A percentile compares a stretch with the other conserved stretches of the same genome.
These are phyloP conservation scores for Antigone vipio DNA, from an alignment of 2,113 vertebrate genomes.

Conservation along the genomic window DNA sequence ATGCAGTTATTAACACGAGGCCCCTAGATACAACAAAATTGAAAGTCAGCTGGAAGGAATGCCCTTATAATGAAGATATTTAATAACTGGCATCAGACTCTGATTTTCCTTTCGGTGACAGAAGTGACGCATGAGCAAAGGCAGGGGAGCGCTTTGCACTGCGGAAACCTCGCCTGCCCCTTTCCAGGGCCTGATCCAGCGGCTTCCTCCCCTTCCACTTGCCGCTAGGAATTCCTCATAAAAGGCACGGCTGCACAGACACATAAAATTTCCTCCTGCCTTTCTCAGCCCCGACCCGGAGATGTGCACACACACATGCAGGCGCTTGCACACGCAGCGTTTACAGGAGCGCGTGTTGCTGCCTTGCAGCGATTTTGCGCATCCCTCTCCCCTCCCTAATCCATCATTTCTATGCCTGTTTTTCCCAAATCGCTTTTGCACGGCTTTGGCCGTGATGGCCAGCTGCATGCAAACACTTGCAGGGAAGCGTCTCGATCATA, in stretches of 20 bases:
- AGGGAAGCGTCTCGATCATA: neutral
- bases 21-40: constrained; percentile 17
- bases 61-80: constrained; percentile 51
- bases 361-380: neutral
- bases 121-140: neutral
- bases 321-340: neutral
- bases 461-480: neutral
- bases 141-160: neutral
- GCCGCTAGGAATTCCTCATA: neutral
- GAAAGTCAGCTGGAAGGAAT: constrained; percentile 22
- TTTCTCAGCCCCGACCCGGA: neutral
- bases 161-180: neutral
- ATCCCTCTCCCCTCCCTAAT: neutral
- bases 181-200: neutral
- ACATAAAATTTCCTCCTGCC: neutral
- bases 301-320: neutral
- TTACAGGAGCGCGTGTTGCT: accelerated
- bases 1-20: neutral
- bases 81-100: neutral
- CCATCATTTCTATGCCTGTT: neutral
- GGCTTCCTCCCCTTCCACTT: neutral
- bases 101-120: constrained; percentile 1
- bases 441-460: neutral
- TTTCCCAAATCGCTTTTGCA: neutral
- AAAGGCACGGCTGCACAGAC: neutral